Conservation (phyloP, 2,888 invertebrate genomes). For the Neuroscelio doddi region DNA sequence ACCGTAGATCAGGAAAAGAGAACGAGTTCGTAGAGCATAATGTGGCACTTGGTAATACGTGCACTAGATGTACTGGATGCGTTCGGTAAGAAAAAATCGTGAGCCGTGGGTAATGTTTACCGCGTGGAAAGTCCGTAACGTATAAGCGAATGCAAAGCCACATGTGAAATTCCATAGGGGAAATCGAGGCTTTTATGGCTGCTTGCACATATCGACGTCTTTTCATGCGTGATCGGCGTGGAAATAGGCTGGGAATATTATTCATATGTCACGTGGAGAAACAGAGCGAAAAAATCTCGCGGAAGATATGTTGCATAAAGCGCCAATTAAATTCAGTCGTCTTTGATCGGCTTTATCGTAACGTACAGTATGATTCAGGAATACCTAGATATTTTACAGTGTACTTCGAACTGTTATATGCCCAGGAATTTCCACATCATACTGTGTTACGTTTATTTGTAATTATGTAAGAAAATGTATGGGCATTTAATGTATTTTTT, state of each 20-base stretch:
- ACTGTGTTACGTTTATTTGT: too few relatives aligned
- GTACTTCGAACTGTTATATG: too few relatives aligned
- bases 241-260: not conserved
- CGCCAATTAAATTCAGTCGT: too few relatives aligned
- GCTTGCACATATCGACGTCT: not conserved
- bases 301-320: not conserved
- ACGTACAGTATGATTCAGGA: too few relatives aligned
- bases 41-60: conserved; percentile 4
- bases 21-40: conserved; percentile 26
- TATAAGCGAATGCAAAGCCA: not conserved
- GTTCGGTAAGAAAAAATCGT: conserved; percentile 28
- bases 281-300: not conserved
- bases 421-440: too few relatives aligned
- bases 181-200: conserved; percentile 21
- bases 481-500: too few relatives aligned
- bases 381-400: too few relatives aligned
- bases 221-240: conserved; percentile 5
- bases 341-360: too few relatives aligned
- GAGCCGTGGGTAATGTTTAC: conserved; percentile 29
- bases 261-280: not conserved
- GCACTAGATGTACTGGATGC: conserved; percentile 24
- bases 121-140: conserved; percentile 41
- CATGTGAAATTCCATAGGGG: conserved; percentile 43
- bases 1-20: conserved; percentile 27
- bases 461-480: too few relatives aligned